phyloP scores from a whole-genome alignment of 2,888 invertebrate genomes.

The Coelopa pilipes region DNA sequence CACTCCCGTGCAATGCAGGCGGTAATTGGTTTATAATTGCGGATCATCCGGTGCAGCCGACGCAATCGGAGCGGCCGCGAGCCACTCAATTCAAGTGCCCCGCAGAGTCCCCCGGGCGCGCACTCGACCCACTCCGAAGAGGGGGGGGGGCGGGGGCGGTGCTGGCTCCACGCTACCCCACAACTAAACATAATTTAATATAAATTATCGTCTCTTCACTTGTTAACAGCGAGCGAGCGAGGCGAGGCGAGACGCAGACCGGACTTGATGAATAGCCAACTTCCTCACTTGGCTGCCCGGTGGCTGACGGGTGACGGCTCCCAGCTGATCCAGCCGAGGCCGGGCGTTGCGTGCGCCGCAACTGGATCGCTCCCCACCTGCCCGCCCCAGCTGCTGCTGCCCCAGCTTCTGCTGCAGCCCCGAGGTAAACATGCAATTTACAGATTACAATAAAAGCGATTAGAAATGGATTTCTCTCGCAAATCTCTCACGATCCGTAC shows the following conservation, averaged over 20 bases:
- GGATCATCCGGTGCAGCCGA: too few species aligned
- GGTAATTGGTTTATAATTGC: too few species aligned
- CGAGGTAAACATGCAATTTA: slow-evolving; percentile 32
- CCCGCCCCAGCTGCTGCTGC: neutral
- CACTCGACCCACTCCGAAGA: too few species aligned
- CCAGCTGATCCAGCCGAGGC: neutral
- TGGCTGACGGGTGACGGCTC: neutral
- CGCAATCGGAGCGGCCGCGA: too few species aligned
- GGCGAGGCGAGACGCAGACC: too few species aligned
- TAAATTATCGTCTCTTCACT: neutral
- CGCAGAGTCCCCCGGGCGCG: too few species aligned
- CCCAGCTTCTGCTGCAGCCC: neutral
- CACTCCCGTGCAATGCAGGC: too few species aligned
- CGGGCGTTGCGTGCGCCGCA: slow-evolving; percentile 9
- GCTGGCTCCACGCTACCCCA: too few species aligned
- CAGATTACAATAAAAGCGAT: slow-evolving; percentile 30
- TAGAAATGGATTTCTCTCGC: slow-evolving; percentile 23
- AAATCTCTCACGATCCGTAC: slow-evolving; percentile 17
- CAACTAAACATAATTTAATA: neutral
- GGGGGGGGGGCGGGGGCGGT: too few species aligned
- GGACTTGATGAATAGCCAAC: too few species aligned
- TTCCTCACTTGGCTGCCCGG: too few species aligned
- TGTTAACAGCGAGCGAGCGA: neutral
- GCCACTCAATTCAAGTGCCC: too few species aligned
- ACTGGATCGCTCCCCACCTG: neutral